Conservation (phyloP, 2,113 vertebrate species). For the Mystacornis crossleyi region DNA sequence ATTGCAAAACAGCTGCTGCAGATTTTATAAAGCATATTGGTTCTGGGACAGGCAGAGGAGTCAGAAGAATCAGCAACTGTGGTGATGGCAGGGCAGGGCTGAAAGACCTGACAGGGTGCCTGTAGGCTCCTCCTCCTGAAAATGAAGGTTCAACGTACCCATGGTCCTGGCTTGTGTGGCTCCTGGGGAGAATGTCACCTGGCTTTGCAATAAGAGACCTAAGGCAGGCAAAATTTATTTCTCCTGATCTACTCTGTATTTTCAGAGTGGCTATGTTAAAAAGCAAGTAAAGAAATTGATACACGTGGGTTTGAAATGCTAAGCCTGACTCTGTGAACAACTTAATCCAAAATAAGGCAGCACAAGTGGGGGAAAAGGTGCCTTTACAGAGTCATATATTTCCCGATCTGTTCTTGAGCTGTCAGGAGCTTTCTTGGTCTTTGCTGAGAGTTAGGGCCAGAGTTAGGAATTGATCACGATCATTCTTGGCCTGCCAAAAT, state of each 20-base stretch:
- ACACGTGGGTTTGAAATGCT: not conserved
- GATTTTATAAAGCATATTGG: not conserved
- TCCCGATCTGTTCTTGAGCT: not conserved
- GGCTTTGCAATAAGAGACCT: not conserved
- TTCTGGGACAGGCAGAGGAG: not conserved
- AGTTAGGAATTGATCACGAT: not conserved
- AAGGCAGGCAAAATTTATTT: not conserved
- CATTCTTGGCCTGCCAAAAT: not conserved
- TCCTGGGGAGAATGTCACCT: not conserved
- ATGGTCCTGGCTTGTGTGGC: fast-evolving
- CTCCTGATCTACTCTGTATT: not conserved
- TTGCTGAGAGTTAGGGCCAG: not conserved
- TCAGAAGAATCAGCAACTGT: not conserved
- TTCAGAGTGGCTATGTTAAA: not conserved
- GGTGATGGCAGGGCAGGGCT: not conserved
- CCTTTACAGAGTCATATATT: not conserved
- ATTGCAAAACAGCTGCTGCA: not conserved
- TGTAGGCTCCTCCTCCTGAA: not conserved
- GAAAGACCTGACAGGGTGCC: not conserved
- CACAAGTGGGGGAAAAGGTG: not conserved
- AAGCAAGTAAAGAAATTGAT: not conserved
- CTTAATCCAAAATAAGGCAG: not conserved
- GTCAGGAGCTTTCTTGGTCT: not conserved
- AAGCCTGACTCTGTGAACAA: not conserved
- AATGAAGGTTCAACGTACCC: fast-evolving